Conservation (phyloP, 2,888 invertebrate genomes). For the Diplolepis rosae region DNA sequence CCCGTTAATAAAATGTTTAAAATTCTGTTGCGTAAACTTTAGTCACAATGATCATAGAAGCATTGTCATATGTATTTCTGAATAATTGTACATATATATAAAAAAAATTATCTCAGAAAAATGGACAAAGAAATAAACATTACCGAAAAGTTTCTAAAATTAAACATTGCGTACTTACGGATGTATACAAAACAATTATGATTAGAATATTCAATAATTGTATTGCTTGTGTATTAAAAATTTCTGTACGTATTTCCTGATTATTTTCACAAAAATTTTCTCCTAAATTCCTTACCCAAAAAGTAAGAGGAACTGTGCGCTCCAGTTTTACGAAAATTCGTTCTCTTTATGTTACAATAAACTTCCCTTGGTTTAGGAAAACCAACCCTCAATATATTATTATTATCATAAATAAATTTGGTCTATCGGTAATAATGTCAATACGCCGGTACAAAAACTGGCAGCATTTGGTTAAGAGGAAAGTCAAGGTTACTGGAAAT, state of each 20-base stretch:
- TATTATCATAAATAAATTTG: slow-evolving; percentile 74
- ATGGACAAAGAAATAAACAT: not conserved
- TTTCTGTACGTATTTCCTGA: not conserved
- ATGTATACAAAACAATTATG: not conserved
- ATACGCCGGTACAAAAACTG: slow-evolving; percentile 71
- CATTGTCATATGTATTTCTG: not conserved
- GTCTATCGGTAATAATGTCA: slow-evolving; percentile 73
- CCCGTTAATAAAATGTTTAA: not conserved
- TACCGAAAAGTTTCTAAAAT: not conserved
- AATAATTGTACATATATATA: not conserved
- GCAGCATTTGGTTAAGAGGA: slow-evolving; percentile 71
- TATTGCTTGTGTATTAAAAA: not conserved
- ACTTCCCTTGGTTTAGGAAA: slow-evolving; percentile 68
- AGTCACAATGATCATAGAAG: slow-evolving; percentile 14
- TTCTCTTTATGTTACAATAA: slow-evolving; percentile 69
- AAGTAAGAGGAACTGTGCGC: slow-evolving; percentile 66
- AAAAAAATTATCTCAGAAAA: not conserved
- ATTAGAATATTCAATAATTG: slow-evolving; percentile 6
- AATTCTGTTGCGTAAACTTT: not conserved
- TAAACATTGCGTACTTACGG: no score
- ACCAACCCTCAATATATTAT: slow-evolving; percentile 71
- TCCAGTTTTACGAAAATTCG: slow-evolving; percentile 68
- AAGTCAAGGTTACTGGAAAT: slow-evolving; percentile 63
- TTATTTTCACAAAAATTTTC: not conserved
- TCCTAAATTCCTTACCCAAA: not conserved